Evolutionary conservation across 2,113 vertebrate genomes (phyloP).

Genomic region (Axis porcinus): DNA sequence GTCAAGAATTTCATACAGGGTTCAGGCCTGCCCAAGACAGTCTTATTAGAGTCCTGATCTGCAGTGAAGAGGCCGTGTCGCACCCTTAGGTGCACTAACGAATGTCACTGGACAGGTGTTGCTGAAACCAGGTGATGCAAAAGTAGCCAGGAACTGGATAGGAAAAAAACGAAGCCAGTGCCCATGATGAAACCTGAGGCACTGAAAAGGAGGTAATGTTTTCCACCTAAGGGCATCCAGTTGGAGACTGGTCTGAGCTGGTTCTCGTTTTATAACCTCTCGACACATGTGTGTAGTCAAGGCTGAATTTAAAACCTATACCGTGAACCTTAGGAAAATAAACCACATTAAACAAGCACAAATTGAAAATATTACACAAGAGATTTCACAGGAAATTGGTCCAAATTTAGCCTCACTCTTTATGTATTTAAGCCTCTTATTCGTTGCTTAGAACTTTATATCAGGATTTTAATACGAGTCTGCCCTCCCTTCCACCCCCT

Average conservation of each 20-base stretch:
- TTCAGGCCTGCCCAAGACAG: neutral
- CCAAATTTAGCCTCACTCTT: conserved; percentile 76
- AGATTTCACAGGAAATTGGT: conserved; percentile 75
- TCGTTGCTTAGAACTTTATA: conserved; percentile 68
- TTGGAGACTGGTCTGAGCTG: conserved; percentile 53
- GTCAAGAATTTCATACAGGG: neutral
- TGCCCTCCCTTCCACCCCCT: conserved; percentile 12
- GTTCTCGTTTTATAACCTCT: conserved; percentile 73
- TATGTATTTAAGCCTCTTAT: conserved; percentile 73
- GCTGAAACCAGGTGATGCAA: neutral
- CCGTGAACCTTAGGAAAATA: conserved; percentile 75
- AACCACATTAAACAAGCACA: conserved; percentile 76
- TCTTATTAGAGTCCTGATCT: neutral
- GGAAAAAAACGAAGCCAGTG: conserved; percentile 15
- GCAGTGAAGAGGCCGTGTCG: neutral
- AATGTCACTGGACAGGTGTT: too few relatives aligned
- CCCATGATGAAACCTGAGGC: conserved; percentile 36
- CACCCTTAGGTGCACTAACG: neutral
- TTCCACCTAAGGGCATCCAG: conserved; percentile 60
- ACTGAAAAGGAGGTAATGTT: conserved; percentile 51
- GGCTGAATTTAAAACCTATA: conserved; percentile 75
- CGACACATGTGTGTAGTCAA: conserved; percentile 66
- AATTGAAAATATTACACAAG: conserved; percentile 76
- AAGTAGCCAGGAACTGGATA: neutral
- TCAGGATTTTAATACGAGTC: conserved; percentile 61